A percentile compares a stretch with the other conserved stretches of the same genome.
Evolutionary conservation across 2,888 invertebrate species (phyloP).

Genomic region (Dendrolimus pini): DNA sequence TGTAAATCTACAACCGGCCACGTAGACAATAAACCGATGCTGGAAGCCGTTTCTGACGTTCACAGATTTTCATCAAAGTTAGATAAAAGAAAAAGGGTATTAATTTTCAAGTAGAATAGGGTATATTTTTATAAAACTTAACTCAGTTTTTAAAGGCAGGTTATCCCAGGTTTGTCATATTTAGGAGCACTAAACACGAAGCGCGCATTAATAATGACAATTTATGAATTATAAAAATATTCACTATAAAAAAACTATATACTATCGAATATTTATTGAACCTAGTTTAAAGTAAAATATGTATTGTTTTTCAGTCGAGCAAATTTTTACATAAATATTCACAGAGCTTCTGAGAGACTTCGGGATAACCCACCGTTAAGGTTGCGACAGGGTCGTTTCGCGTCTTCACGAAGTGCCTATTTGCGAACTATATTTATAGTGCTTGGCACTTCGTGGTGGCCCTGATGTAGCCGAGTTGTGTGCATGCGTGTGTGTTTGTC

Average conservation of each 20-base stretch:
- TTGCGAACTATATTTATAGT: slow-evolving; percentile 8
- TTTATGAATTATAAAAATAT: too few species aligned
- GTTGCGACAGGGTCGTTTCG: slow-evolving; percentile 44
- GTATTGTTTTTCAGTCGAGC: too few species aligned
- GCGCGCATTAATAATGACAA: too few species aligned
- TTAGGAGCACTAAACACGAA: too few species aligned
- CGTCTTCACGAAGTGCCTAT: slow-evolving; percentile 40
- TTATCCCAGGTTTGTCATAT: too few species aligned
- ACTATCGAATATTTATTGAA: too few species aligned
- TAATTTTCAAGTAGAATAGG: slow-evolving; percentile 37
- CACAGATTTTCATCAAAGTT: slow-evolving; percentile 11
- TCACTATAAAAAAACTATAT: too few species aligned
- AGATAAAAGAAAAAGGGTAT: slow-evolving; percentile 26
- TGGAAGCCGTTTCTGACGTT: slow-evolving; percentile 27
- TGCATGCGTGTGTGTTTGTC: slow-evolving; percentile 45
- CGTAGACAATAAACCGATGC: slow-evolving; percentile 39
- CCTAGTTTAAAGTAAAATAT: too few species aligned
- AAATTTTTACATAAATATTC: too few species aligned
- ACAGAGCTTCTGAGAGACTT: too few species aligned
- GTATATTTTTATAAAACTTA: slow-evolving; percentile 57
- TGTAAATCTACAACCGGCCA: slow-evolving; percentile 56
- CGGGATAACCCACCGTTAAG: background rate
- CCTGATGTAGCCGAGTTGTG: slow-evolving; percentile 32
- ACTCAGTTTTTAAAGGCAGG: slow-evolving; percentile 15
- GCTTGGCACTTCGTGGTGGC: slow-evolving; percentile 32